Base-by-base conservation (phyloP, 2,113 vertebrate species). In the Mustela nigripes region DNA sequence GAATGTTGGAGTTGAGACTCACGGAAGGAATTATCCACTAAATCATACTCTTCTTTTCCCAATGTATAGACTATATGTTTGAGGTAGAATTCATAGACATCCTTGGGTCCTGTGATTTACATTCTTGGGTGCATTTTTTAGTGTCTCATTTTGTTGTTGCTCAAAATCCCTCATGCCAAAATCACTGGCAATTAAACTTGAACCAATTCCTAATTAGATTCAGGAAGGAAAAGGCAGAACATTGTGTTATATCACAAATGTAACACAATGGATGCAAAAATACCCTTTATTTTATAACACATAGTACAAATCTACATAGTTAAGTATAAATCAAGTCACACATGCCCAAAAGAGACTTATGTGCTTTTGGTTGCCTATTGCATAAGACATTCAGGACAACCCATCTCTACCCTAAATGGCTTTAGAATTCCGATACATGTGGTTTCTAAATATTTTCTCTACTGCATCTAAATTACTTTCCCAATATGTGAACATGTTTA, bases 391-490 rank as follows among this genome's bases (percentile, higher is more conserved):
- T 93, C 89, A 94, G 69, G 50, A 39, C 85, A 62, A 67, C 73
- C 19, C 48, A 53, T 48, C 31, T 88, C 39, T 58, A 80, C 33
- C 33, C 50, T 93, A 89, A 97, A 85, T 84, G 82, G 36, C 58
- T 96, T 97, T 89, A 81, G 81, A 97, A 97, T 97, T 91, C 80
- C 95, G 60, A 93, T 80, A 74, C 94, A 94, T 89, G 62, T 79
- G 39, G 84, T 96, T 92, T 21, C 28, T n/a, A 48, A 78, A 62
- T 67, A 9, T 69, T 90, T 92, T 89, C 84, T 73, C 15, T 19
- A 11, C 26, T 48, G 21, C 42, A 62, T 87, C 60, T 93, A 50
- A 95, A 65, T 50, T 74, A 81, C 36, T 63, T 93, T 62, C 45
- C 19, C 16, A 31, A 24, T 36, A 31, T 36, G 31, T 15, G 8